These are phyloP conservation scores for Rattus norvegicus DNA, from an alignment of 2,113 vertebrate species.

Conservation along the genomic window GRCr8 NC_086026.1:38876501-38877000, in stretches of 20 bases:
- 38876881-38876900: background rate
- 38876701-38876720: background rate
- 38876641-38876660: background rate
- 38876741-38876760: background rate
- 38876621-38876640: background rate
- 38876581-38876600: background rate
- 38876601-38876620: background rate
- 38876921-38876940: background rate
- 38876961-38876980: background rate
- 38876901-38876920: background rate
- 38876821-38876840: background rate
- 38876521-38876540: background rate
- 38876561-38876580: background rate
- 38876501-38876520: background rate
- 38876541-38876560: background rate
- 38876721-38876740: background rate
- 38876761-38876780: background rate
- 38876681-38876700: background rate
- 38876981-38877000: background rate
- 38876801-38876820: background rate
- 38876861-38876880: background rate
- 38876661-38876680: background rate
- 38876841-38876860: background rate
- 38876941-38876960: background rate
- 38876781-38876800: background rate